Percentiles rank a stretch among this genome's conserved stretches.
These are phyloP conservation scores for Aphelinus atriplicis DNA, from an alignment of 1,140 invertebrate genomes.

Conservation along the genomic window DNA sequence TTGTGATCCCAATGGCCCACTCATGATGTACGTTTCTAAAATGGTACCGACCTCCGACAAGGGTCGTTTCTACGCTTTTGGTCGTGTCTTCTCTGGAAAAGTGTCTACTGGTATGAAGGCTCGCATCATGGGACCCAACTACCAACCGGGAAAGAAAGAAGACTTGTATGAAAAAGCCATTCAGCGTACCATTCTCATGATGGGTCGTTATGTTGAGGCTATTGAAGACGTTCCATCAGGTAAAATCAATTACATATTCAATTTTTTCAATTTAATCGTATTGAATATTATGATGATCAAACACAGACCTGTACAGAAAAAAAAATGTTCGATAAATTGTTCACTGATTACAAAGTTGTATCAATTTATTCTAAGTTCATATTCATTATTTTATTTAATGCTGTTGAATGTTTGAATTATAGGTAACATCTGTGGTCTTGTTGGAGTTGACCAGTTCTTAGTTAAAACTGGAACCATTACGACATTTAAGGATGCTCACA, in stretches of 20 bases:
- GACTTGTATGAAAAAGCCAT: slow-evolving; percentile 99
- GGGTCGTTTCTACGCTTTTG: slow-evolving; percentile 99
- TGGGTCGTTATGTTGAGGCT: slow-evolving; percentile 99
- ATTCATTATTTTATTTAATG: background rate
- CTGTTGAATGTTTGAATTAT: slow-evolving; percentile 12
- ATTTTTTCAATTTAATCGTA: slow-evolving; percentile 18
- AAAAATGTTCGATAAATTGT: slow-evolving; percentile 45
- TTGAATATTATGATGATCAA: slow-evolving; percentile 52
- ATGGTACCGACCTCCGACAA: slow-evolving; percentile 99
- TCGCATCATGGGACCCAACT: slow-evolving; percentile 99
- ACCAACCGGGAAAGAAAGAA: slow-evolving; percentile 96
- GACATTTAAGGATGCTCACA: slow-evolving; percentile 99
- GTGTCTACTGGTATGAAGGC: slow-evolving; percentile 96
- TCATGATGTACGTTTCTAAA: slow-evolving; percentile 99
- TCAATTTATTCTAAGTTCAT: no score
- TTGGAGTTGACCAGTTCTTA: slow-evolving; percentile 99
- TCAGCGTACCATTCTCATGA: slow-evolving; percentile 99
- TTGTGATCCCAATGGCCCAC: slow-evolving; percentile 94
- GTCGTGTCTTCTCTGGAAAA: slow-evolving; percentile 98
- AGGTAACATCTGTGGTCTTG: slow-evolving; percentile 98
- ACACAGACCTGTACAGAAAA: slow-evolving; percentile 58
- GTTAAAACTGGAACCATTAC: slow-evolving; percentile 99
- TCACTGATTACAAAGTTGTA: no score
- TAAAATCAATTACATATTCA: slow-evolving; percentile 45
- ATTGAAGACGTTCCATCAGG: slow-evolving; percentile 99